Evolutionary conservation across 2,797 vertebrate genomes (phyloP), one percentile per base, ranked within the genome.

Genomic region (Myripristis murdjan): DNA sequence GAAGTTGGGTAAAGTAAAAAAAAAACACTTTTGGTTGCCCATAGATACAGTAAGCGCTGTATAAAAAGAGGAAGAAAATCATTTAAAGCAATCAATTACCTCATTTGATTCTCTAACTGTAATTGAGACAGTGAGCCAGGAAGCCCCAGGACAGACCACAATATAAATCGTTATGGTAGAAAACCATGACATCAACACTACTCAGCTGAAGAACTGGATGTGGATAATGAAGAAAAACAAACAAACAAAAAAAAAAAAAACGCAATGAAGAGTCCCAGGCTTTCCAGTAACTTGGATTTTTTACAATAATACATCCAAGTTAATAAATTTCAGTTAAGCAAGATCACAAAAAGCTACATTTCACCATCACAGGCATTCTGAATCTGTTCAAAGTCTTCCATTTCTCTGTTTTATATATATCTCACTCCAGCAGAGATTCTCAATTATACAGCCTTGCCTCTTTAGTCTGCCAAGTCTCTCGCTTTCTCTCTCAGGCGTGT

Each of bases 21-120:
- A 78, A 77, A 77, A 77, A 9, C 66, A 55, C 61, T 58, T 70
- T 67, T 33, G 39, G 44, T 6, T 41, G 31, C 33, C 37, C 18
- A 46, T 39, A 56, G 33, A 64, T 60, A 61, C 20, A 28, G 11
- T 31, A 54, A 54, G 52, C 28, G 9, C 46, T 4, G 8, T 78
- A 70, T 61, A 72, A 67, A 76, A 75, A n/a, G 46, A n/a, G 59
- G 64, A 28, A 77, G 82, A 67, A 23, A 48, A 84, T 76, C 18
- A 81, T 83, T 86, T 81, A 58, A 67, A 67, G 48, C 56, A 82
- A 48, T 62, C 28, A 49, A 79, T 87, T 82, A 82, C 54, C 68
- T 84, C 35, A 70, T 81, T 79, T 84, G 77, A 86, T 83, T 86
- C 48, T 44, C 59, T 8, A n/a, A 24, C 47, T 70, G 51, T 44